Conservation (phyloP, 2,888 invertebrate species). For the Zonitis immaculata region DNA sequence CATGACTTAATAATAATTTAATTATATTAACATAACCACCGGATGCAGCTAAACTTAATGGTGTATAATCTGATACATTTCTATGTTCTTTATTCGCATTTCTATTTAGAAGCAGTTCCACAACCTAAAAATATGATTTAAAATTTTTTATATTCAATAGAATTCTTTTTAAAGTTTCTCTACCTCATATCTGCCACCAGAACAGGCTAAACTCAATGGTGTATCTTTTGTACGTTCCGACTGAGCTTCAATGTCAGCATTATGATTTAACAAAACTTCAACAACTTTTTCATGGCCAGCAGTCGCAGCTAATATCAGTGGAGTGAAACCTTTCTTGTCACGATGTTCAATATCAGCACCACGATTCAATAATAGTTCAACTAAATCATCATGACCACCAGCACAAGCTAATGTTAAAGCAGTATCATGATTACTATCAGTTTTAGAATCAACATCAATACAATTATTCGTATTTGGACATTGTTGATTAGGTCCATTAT, state of each 20-base stretch:
- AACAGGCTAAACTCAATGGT: slow-evolving; percentile 93
- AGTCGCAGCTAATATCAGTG: slow-evolving; percentile 93
- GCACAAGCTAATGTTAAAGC: slow-evolving; percentile 96
- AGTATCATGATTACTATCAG: slow-evolving; percentile 98
- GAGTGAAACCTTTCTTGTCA: slow-evolving; percentile 97
- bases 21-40: slow-evolving; percentile 99
- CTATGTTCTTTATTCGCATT: slow-evolving; percentile 97
- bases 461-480: slow-evolving; percentile 45
- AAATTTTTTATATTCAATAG: no score
- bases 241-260: slow-evolving; percentile 98
- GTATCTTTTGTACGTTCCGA: slow-evolving; percentile 99
- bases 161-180: no score
- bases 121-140: slow-evolving; percentile 58
- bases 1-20: slow-evolving; percentile 84
- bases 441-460: slow-evolving; percentile 95
- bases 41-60: slow-evolving; percentile 95
- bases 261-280: slow-evolving; percentile 86
- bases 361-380: slow-evolving; percentile 82
- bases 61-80: slow-evolving; percentile 98
- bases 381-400: slow-evolving; percentile 94
- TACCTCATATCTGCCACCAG: slow-evolving; percentile 92
- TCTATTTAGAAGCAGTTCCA: slow-evolving; percentile 81
- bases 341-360: slow-evolving; percentile 97
- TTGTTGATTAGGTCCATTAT: slow-evolving; percentile 34
- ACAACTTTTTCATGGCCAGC: slow-evolving; percentile 92